These are phyloP conservation scores for Myrmophylax atrothorax DNA, from an alignment of 2,113 vertebrate genomes.

Conservation along the genomic window DNA sequence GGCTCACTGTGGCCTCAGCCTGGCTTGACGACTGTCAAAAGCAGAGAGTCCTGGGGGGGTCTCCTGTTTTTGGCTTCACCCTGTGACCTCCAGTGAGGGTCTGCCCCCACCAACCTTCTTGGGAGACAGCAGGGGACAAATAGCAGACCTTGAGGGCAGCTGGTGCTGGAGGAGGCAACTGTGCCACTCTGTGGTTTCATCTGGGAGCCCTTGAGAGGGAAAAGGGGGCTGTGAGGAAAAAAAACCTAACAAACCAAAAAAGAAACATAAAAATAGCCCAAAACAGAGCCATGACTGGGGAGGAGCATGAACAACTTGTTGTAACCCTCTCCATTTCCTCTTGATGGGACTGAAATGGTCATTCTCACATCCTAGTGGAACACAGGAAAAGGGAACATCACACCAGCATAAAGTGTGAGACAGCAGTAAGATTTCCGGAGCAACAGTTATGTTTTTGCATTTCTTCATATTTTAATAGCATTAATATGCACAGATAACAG, in stretches of 20 bases:
- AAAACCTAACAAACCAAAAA: background rate
- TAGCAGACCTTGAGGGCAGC: background rate
- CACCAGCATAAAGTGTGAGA: background rate
- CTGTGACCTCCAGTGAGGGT: background rate
- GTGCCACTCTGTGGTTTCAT: background rate
- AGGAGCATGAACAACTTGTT: background rate
- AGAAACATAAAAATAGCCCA: background rate
- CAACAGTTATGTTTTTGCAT: background rate
- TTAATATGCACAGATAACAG: background rate
- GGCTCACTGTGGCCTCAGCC: background rate
- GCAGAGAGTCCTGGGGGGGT: accelerated
- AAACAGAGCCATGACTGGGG: background rate
- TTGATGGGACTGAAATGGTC: background rate
- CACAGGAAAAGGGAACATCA: background rate
- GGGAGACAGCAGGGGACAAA: background rate
- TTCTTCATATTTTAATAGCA: background rate
- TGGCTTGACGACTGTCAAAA: background rate
- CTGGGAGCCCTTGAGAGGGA: background rate
- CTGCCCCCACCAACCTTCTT: accelerated
- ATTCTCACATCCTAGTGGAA: background rate
- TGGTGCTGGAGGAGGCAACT: background rate
- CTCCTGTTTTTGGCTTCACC: background rate
- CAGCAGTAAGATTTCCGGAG: background rate
- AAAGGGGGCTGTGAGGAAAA: background rate
- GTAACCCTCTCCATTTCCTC: background rate